Percentiles rank a stretch among this genome's conserved stretches.
Evolutionary conservation across 2,797 vertebrate species (phyloP).

Genomic region (Ctenopoma multispine): DNA sequence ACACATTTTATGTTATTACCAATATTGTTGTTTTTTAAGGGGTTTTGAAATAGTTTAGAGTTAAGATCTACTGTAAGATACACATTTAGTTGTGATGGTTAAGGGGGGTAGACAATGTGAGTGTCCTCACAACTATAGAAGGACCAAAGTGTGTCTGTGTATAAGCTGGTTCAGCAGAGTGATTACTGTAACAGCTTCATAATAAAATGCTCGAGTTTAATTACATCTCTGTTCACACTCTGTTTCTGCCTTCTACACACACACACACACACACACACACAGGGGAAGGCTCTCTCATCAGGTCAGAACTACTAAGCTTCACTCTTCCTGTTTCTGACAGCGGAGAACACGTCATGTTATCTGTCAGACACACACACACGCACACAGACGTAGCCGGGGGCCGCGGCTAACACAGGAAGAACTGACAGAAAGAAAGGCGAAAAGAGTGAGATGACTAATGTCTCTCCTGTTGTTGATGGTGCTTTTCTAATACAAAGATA

Average conservation of each 20-base stretch:
- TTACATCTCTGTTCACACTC: background rate
- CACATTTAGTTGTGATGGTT: too few species aligned
- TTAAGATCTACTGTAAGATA: too few species aligned
- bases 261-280: slow-evolving; percentile 17
- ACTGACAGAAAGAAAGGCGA: slow-evolving; percentile 27
- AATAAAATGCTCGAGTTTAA: slow-evolving; percentile 25
- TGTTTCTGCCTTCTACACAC: background rate
- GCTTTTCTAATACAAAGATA: background rate
- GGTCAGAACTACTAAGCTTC: slow-evolving; percentile 61
- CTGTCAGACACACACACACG: slow-evolving; percentile 60
- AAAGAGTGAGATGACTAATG: background rate
- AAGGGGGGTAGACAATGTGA: too few species aligned
- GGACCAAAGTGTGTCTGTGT: background rate
- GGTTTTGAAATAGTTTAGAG: too few species aligned
- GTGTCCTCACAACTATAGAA: too few species aligned
- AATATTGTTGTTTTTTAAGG: too few species aligned
- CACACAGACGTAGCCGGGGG: slow-evolving; percentile 45
- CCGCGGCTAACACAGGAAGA: slow-evolving; percentile 44
- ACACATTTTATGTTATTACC: too few species aligned
- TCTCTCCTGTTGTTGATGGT: background rate
- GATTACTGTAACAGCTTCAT: slow-evolving; percentile 18
- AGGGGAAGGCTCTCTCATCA: slow-evolving; percentile 23
- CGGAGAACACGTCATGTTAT: slow-evolving; percentile 57
- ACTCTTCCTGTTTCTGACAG: slow-evolving; percentile 82
- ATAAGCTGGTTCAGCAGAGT: slow-evolving; percentile 6